Base-by-base conservation (phyloP, 1,140 invertebrate species). In the Pentalonia nigronervosa region DNA sequence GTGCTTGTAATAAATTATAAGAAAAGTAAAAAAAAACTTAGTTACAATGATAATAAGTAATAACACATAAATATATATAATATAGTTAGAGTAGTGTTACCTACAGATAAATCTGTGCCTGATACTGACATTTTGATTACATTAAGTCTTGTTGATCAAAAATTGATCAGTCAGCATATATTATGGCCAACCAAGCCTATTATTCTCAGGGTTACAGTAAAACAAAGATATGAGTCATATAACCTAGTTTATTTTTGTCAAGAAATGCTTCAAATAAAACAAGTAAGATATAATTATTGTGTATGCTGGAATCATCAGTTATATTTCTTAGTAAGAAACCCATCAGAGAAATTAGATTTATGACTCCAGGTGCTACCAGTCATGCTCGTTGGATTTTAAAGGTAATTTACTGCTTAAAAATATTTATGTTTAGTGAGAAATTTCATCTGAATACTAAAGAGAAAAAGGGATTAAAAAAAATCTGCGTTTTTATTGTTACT, bases 381-480 rank as follows among this genome's bases (percentile, higher is more conserved):
- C 14, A 93, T 83, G 34, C 30, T 53, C 4, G 47, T 36, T 53
- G 81, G n/a, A 93, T 87, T 30, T 48, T 21, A 50, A 84, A 48
- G 2, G 8, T 84, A 34, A 83, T 93, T 93, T 86, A 87, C 81
- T 93, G 30, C 48, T 86, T 86, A 14, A 86, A 56, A 87, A 93
- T 93, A 84, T 93, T 81, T 81, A 53, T 86, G 50, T 93, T 53
- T 56, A 81, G 11, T 34, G 25, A 93, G 2, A 21, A 87, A 93
- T 86, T 83, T 41, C 81, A 48, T n/a, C 11, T 41, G 36, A 45
- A 45, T 30, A 84, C 34, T 53, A n/a, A n/a, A 17, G n/a, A 81
- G 9, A 53, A 83, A 53, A 84, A 0, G 30, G 34, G n/a, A 4
- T 53, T 93, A 23, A 9, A 48, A 83, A n/a, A 23, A 83, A 83